Conservation (phyloP, 2,888 invertebrate genomes). For the Cheilosia pagana region DNA sequence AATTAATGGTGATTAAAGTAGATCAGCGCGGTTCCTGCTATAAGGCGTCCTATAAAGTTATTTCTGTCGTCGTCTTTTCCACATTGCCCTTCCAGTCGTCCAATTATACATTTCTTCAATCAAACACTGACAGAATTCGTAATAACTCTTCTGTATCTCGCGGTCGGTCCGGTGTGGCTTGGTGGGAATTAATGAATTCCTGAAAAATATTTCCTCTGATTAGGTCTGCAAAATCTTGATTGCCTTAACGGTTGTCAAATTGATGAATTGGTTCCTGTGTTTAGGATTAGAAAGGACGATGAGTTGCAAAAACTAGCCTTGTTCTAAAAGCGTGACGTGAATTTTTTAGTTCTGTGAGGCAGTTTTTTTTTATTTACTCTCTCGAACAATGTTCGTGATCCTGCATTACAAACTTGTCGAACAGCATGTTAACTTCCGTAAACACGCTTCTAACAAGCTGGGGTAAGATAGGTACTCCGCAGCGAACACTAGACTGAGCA, state of each 20-base stretch:
- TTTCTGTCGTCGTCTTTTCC: conserved; percentile 2
- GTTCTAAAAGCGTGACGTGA: conserved; percentile 48
- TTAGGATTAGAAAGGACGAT: conserved; percentile 52
- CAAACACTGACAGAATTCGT: conserved; percentile 48
- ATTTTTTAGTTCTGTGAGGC: conserved; percentile 8
- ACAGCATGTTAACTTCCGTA: conserved; percentile 61
- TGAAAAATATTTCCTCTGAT: conserved; percentile 67
- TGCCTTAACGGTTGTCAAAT: conserved; percentile 66
- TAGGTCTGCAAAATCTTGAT: conserved; percentile 63
- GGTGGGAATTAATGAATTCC: conserved; percentile 74
- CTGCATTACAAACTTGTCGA: conserved; percentile 4
- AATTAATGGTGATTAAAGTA: conserved; percentile 73
- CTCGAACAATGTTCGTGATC: background rate
- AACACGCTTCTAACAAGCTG: conserved; percentile 42
- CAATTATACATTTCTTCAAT: conserved; percentile 62
- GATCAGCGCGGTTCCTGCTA: conserved; percentile 55
- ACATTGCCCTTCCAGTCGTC: background rate
- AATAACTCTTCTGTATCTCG: conserved; percentile 42
- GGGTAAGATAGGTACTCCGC: background rate
- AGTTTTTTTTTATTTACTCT: background rate
- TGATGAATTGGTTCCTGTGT: conserved; percentile 71
- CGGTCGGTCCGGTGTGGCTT: conserved; percentile 4
- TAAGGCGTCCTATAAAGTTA: conserved; percentile 7
- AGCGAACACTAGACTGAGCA: conserved; percentile 33
- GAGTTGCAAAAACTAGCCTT: conserved; percentile 35